Evolutionary conservation across 2,888 invertebrate genomes (phyloP).

Genomic region (Rhaphigaster nebulosa): DNA sequence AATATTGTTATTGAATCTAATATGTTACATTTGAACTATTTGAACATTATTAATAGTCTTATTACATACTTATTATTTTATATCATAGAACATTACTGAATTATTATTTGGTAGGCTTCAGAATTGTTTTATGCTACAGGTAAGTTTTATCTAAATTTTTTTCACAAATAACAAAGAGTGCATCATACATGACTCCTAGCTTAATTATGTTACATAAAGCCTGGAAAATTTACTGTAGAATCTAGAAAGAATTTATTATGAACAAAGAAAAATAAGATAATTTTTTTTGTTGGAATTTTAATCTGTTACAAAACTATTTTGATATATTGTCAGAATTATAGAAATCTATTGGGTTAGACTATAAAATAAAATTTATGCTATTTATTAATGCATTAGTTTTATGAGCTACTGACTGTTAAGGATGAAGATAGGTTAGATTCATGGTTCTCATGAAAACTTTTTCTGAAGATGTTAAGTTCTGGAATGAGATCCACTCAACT

Average conservation of each 20-base stretch:
- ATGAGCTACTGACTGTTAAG: too few relatives aligned
- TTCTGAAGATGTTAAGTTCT: background rate
- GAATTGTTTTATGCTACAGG: background rate
- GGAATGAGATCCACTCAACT: background rate
- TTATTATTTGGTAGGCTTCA: too few relatives aligned
- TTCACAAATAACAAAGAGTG: too few relatives aligned
- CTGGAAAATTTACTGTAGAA: background rate
- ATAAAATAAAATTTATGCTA: background rate
- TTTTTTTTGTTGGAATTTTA: too few relatives aligned
- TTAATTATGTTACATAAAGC: background rate
- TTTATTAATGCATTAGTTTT: background rate
- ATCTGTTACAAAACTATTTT: background rate
- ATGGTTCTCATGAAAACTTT: background rate
- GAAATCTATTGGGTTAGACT: background rate
- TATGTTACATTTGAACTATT: too few relatives aligned
- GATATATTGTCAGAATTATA: too few relatives aligned
- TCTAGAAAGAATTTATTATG: background rate
- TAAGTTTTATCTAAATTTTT: background rate
- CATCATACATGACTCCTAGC: too few relatives aligned
- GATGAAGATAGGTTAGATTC: background rate
- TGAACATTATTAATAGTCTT: too few relatives aligned
- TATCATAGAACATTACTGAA: too few relatives aligned
- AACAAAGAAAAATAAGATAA: too few relatives aligned
- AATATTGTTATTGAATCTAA: too few relatives aligned
- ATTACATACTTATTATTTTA: too few relatives aligned